Conservation (phyloP, 2,113 vertebrate species). For the Axis porcinus region DNA sequence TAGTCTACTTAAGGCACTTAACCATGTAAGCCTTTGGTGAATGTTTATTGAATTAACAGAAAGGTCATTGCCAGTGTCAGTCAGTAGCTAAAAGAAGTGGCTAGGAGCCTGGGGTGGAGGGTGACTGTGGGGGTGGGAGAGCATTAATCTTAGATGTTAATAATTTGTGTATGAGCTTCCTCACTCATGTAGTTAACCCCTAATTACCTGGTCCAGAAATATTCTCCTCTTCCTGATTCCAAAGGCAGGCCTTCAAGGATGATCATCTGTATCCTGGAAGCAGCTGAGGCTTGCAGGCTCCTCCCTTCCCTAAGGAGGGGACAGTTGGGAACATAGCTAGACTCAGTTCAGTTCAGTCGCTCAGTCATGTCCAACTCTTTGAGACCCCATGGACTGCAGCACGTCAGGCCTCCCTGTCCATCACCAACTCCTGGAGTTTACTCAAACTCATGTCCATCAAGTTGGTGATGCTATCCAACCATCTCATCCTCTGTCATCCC, state of each 20-base stretch:
- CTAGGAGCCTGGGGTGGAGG: neutral
- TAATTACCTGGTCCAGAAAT: neutral
- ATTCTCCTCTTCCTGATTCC: neutral
- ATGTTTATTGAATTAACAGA: constrained; percentile 10
- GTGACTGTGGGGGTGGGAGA: neutral
- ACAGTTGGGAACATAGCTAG: neutral
- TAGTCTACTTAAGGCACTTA: neutral
- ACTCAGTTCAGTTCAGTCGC: neutral
- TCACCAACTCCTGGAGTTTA: neutral
- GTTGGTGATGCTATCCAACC: neutral
- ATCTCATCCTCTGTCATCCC: neutral
- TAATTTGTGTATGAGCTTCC: neutral
- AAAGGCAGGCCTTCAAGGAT: neutral
- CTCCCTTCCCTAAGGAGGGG: neutral
- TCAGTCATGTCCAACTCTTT: neutral
- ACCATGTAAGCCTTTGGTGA: neutral
- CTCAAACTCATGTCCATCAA: neutral
- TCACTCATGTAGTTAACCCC: neutral
- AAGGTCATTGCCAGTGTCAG: neutral
- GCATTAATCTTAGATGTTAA: neutral
- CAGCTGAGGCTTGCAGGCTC: neutral
- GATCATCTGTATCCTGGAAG: neutral
- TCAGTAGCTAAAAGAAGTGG: neutral
- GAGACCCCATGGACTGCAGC: neutral
- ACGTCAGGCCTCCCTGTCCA: neutral